A percentile compares a stretch with the other conserved stretches of the same genome.
Evolutionary conservation across 2,888 invertebrate genomes (phyloP).

Genomic region (Drosophila limbata): DNA sequence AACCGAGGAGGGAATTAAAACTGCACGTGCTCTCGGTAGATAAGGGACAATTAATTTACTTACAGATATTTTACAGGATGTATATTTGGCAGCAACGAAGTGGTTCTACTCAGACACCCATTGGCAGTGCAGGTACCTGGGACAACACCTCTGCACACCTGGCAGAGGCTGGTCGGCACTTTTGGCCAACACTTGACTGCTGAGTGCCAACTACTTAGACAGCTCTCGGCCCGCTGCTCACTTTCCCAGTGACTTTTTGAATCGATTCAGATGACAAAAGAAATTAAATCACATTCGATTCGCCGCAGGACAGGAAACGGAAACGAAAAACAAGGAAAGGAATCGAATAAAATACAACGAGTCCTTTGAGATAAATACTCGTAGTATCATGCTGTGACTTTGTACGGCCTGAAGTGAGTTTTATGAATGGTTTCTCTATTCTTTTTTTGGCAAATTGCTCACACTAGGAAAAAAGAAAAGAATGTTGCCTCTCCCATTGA

Average conservation of each 20-base stretch:
- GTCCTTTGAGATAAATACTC: conserved; percentile 37
- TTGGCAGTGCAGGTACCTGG: neutral
- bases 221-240: conserved; percentile 39
- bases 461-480: conserved; percentile 11
- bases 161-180: conserved; percentile 31
- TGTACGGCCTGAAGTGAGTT: conserved; percentile 58
- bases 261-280: conserved; percentile 67
- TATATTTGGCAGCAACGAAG: neutral
- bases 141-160: conserved; percentile 50
- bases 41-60: conserved; percentile 7
- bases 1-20: conserved; percentile 1
- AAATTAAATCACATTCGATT: conserved; percentile 73
- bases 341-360: conserved; percentile 23
- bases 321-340: conserved; percentile 46
- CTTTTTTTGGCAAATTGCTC: conserved; percentile 49
- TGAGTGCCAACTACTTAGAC: conserved; percentile 69
- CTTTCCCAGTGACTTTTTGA: conserved; percentile 63
- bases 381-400: conserved; percentile 61
- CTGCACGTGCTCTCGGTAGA: neutral
- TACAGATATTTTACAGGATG: neutral
- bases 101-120: neutral
- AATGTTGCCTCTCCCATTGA: conserved; percentile 31
- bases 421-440: conserved; percentile 54
- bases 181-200: conserved; percentile 54
- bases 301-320: conserved; percentile 77